These are phyloP conservation scores for Anhinga rufa DNA, from an alignment of 2,113 vertebrate genomes.

Conservation along the genomic window DNA sequence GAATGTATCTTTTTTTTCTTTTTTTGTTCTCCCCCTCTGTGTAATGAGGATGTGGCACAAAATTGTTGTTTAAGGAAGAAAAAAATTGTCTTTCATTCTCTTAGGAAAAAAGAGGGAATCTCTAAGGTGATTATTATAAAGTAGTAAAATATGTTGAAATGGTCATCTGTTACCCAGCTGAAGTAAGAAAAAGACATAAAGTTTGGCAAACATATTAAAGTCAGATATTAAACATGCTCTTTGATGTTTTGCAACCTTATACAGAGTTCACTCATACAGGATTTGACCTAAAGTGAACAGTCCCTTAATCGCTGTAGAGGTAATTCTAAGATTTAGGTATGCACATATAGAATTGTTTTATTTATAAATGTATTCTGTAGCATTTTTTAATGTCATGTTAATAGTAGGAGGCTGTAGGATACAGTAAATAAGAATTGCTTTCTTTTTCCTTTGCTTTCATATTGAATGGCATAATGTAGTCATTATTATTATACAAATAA, in stretches of 20 bases:
- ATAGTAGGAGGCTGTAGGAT: background rate
- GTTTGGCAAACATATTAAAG: background rate
- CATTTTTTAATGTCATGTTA: background rate
- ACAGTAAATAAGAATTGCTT: background rate
- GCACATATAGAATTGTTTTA: background rate
- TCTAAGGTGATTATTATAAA: background rate
- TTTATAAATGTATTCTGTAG: background rate
- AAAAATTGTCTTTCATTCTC: background rate
- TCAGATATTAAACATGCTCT: background rate
- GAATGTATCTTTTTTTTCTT: background rate
- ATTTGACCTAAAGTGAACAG: background rate
- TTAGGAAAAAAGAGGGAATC: background rate
- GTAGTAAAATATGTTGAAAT: background rate
- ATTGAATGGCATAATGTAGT: background rate
- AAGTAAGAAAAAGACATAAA: background rate
- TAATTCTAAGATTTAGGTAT: background rate
- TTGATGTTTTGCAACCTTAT: conserved; percentile 3
- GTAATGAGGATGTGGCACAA: background rate
- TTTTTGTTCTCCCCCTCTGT: background rate
- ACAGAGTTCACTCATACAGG: background rate
- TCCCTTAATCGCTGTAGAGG: background rate
- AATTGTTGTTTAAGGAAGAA: background rate
- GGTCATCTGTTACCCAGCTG: conserved; percentile 31
- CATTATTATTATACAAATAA: background rate
- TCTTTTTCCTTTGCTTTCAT: background rate